phyloP scores from a whole-genome alignment of 2,888 invertebrate species.

The Pterostichus niger region DNA sequence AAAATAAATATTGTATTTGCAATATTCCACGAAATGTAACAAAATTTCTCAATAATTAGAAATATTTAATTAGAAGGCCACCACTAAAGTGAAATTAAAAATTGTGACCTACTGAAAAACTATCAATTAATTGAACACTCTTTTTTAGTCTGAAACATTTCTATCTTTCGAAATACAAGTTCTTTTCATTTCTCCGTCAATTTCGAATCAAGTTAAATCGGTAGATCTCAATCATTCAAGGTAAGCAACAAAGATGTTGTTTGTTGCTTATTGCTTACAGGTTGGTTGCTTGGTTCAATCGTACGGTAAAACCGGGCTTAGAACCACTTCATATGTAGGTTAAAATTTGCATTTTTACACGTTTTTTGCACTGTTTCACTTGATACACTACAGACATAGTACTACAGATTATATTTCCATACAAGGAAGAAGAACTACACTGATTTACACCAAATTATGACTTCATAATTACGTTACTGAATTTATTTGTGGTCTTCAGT shows the following conservation, averaged over 20 bases:
- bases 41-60: conserved; percentile 15
- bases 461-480: too few relatives aligned
- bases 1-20: background rate
- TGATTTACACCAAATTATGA: too few relatives aligned
- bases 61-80: conserved; percentile 14
- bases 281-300: background rate
- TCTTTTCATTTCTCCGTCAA: conserved; percentile 25
- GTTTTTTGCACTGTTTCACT: conserved; percentile 3
- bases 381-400: background rate
- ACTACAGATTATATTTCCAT: too few relatives aligned
- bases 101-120: background rate
- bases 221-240: conserved; percentile 14
- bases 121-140: background rate
- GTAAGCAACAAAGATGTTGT: background rate
- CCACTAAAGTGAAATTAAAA: conserved; percentile 2
- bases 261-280: too few relatives aligned
- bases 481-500: too few relatives aligned
- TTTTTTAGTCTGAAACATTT: background rate
- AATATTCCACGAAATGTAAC: background rate
- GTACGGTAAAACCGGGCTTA: background rate
- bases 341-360: conserved; percentile 39
- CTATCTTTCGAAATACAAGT: conserved; percentile 17
- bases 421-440: background rate
- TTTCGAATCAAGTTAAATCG: background rate
- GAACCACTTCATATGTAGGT: background rate